Conservation (phyloP, 1,140 invertebrate genomes). For the Heliconius congener region DNA sequence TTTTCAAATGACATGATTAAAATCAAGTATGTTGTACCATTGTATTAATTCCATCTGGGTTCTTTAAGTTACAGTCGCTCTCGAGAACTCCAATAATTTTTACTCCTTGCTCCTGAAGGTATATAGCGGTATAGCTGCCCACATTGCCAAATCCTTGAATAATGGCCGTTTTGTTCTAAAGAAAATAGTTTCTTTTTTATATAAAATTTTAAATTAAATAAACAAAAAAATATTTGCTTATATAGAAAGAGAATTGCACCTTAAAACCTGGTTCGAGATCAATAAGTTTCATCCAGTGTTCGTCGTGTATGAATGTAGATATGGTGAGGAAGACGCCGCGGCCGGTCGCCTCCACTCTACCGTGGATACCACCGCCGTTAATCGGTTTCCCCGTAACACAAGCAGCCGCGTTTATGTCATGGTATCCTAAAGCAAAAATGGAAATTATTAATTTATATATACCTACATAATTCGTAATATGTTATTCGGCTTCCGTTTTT, state of each 20-base stretch:
- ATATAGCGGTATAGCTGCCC: constrained; percentile 89
- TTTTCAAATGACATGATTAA: not conserved
- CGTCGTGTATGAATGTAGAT: constrained; percentile 89
- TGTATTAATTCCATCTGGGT: constrained; percentile 90
- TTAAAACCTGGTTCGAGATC: constrained; percentile 81
- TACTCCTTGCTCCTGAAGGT: constrained; percentile 89
- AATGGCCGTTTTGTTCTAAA: constrained; percentile 90
- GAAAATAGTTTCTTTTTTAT: not conserved
- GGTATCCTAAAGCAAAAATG: constrained; percentile 76
- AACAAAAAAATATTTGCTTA: not conserved
- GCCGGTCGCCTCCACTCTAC: constrained; percentile 93
- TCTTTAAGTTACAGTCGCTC: constrained; percentile 86
- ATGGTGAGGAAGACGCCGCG: constrained; percentile 92
- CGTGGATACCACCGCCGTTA: constrained; percentile 88
- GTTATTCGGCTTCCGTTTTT: too few relatives aligned
- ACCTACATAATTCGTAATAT: too few relatives aligned
- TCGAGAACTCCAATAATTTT: constrained; percentile 92
- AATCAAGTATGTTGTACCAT: constrained; percentile 74
- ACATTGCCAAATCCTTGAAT: constrained; percentile 96
- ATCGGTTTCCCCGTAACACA: constrained; percentile 95
- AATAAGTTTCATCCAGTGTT: constrained; percentile 89
- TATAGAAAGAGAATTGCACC: not conserved
- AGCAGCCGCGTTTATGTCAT: constrained; percentile 91
- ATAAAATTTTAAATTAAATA: not conserved
- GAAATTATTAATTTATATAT: constrained; percentile 1